Evolutionary conservation across 1,140 invertebrate species (phyloP), one percentile per base, ranked within the genome.

Genomic region (Calephelis nemesis): DNA sequence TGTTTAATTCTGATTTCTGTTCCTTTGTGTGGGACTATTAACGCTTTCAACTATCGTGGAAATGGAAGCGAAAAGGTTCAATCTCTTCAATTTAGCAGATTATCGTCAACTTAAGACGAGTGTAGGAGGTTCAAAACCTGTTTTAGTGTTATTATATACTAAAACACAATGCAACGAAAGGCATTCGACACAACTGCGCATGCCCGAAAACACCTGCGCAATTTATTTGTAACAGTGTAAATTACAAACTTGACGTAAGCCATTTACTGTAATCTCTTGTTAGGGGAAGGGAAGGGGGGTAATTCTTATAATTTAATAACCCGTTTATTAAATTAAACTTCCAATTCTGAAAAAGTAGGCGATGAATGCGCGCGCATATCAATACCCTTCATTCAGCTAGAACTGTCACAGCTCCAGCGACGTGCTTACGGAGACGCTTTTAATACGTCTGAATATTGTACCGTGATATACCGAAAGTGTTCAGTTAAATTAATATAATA

Each of bases 281-380:
- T 39, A 58, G 54, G 13, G 54, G 11, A 11, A 19, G 54, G 15
- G 15, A n/a, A n/a, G 42, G 42, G 42, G 42, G 42, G 6, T 58
- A 58, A 39, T 58, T 58, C 54, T 58, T 40, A 10, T 58, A 58
- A 58, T 58, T 58, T 58, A 58, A 58, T 58, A 58, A 58, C 54
- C 54, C 54, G 12, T 58, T 58, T 39, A 30, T 40, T 58, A 72
- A 73, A 77, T 74, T 82, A 77, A 77, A 82, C 81, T 78, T 67
- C 52, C 5, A 79, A 75, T 74, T 75, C 77, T 72, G 71, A 75
- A 70, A 77, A 83, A 76, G 75, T 72, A 71, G 68, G 62, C 85
- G 76, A 88, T 83, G 76, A 47, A 63, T 89, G 87, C 87, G 87
- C 85, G 87, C 87, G 87, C 87, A 89, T 63, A 52, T 67, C 66